These are phyloP conservation scores for Macquaria australasica DNA, from an alignment of 2,113 vertebrate species.

Conservation along the genomic window DNA sequence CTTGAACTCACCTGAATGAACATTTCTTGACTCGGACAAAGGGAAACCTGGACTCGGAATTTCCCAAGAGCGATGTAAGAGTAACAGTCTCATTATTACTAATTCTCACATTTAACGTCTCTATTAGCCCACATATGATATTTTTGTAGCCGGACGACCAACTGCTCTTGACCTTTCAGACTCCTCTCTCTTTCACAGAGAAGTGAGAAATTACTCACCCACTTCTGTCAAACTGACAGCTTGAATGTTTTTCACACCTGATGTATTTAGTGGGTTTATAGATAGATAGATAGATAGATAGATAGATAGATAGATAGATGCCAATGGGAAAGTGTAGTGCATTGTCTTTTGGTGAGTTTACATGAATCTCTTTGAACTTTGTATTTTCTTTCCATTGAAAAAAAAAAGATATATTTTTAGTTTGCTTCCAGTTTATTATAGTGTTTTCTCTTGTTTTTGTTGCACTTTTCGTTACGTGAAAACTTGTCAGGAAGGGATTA, in stretches of 20 bases:
- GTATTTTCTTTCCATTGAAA: not conserved
- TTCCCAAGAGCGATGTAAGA: conserved; percentile 42
- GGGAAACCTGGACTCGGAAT: not conserved
- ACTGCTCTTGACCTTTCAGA: not conserved
- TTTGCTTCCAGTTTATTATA: not conserved
- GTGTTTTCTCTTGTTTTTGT: not conserved
- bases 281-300: not conserved
- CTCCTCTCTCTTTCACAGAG: not conserved
- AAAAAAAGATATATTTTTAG: not conserved
- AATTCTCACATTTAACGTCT: not conserved
- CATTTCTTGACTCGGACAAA: not conserved
- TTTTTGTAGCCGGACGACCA: not conserved
- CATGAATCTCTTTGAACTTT: not conserved
- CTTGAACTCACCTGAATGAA: conserved; percentile 9
- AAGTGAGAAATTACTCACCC: conserved; percentile 5
- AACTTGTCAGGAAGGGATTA: too few relatives aligned
- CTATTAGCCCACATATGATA: not conserved
- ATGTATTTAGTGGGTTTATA: too few relatives aligned
- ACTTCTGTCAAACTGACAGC: conserved; percentile 13
- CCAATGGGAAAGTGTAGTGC: not conserved
- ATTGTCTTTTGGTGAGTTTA: not conserved
- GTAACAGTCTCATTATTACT: not conserved
- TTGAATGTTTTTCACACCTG: not conserved
- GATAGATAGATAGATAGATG: not conserved
- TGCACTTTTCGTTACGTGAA: not conserved